phyloP scores from a whole-genome alignment of 2,888 invertebrate species.

The Phytoseiulus persimilis region DNA sequence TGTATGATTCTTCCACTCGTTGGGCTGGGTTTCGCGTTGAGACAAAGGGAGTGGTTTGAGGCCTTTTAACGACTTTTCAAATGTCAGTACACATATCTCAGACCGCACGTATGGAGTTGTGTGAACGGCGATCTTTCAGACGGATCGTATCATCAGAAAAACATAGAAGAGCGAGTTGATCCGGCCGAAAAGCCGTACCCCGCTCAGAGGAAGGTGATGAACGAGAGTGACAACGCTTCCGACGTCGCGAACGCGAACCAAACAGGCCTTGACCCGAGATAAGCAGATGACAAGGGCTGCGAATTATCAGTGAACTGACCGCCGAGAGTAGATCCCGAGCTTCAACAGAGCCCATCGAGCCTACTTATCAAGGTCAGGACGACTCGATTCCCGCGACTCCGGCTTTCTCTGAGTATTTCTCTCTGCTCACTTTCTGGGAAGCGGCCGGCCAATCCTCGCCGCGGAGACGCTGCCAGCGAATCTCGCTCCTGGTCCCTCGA shows the following conservation, averaged over 20 bases:
- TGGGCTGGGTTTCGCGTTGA: conserved; percentile 5
- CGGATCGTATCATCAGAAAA: not conserved
- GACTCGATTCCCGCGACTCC: too few species aligned
- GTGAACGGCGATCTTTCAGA: not conserved
- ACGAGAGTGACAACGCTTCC: not conserved
- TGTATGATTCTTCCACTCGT: not conserved
- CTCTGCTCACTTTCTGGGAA: too few species aligned
- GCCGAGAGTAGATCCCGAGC: not conserved
- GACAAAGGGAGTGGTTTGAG: not conserved
- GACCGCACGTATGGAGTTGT: not conserved
- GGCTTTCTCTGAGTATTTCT: too few species aligned
- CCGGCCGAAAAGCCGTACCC: not conserved
- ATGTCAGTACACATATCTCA: not conserved
- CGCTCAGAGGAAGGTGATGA: not conserved
- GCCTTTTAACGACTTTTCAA: conserved; percentile 5
- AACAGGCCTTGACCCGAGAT: not conserved
- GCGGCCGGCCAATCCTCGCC: too few species aligned
- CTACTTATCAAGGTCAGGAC: too few species aligned
- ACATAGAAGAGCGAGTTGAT: not conserved
- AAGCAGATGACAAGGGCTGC: not conserved
- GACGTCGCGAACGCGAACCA: not conserved
- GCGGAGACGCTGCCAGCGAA: not conserved
- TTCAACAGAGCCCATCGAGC: too few species aligned
- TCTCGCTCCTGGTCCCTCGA: not conserved
- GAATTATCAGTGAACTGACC: not conserved